Evolutionary conservation across 2,797 vertebrate species (phyloP).

Genomic region (Pogoniulus pusillus): DNA sequence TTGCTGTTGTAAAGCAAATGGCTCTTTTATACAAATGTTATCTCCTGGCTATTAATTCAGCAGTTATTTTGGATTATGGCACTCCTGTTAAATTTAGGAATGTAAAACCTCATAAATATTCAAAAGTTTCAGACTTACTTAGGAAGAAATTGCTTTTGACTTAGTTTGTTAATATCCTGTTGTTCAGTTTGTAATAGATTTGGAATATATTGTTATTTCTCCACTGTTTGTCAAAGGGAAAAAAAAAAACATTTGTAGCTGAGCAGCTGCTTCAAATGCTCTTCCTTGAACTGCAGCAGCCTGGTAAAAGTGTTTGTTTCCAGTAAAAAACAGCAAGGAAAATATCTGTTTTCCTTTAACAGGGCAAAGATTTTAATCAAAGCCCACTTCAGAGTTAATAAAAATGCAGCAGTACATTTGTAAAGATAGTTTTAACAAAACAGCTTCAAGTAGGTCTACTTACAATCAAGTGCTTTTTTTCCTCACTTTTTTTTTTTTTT

Average conservation of each 20-base stretch:
- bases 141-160: slow-evolving; percentile 72
- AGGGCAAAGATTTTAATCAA: background rate
- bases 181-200: slow-evolving; percentile 58
- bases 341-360: background rate
- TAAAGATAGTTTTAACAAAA: background rate
- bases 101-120: slow-evolving; percentile 75
- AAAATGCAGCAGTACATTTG: background rate
- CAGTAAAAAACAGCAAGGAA: background rate
- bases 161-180: slow-evolving; percentile 73
- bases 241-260: slow-evolving; percentile 17
- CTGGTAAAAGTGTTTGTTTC: background rate
- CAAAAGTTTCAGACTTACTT: slow-evolving; percentile 70
- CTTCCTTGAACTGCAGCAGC: slow-evolving; percentile 3
- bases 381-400: background rate
- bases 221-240: background rate
- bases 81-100: slow-evolving; percentile 76
- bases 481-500: background rate
- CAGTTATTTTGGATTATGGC: slow-evolving; percentile 78
- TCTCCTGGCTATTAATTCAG: slow-evolving; percentile 80
- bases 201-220: slow-evolving; percentile 40
- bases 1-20: slow-evolving; percentile 80
- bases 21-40: slow-evolving; percentile 81
- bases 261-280: background rate
- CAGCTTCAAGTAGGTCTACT: background rate
- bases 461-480: background rate